phyloP scores from a whole-genome alignment of 2,888 invertebrate species.

The Drosophila eohydei region DNA sequence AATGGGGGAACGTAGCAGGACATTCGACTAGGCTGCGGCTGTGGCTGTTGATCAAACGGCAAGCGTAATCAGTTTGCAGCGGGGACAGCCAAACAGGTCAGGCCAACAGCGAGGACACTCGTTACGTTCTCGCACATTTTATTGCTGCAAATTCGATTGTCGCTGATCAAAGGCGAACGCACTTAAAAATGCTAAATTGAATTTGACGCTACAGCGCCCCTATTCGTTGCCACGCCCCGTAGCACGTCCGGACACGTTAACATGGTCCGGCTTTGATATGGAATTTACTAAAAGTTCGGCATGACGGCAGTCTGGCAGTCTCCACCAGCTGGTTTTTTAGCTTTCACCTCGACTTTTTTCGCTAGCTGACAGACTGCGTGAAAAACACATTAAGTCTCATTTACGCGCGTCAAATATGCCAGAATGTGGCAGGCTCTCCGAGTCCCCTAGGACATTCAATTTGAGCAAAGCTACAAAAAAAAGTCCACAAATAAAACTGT shows the following conservation, averaged over 20 bases:
- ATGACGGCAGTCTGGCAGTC: slow-evolving; percentile 3
- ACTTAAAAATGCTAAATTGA: slow-evolving; percentile 84
- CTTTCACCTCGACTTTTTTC: slow-evolving; percentile 6
- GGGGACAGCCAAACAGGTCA: slow-evolving; percentile 25
- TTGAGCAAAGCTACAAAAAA: slow-evolving; percentile 35
- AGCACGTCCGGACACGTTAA: slow-evolving; percentile 22
- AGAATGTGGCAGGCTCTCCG: slow-evolving; percentile 25
- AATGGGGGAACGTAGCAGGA: slow-evolving; percentile 36
- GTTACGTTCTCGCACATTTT: slow-evolving; percentile 71
- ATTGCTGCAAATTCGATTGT: slow-evolving; percentile 84
- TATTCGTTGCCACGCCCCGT: slow-evolving; percentile 2
- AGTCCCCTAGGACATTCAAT: slow-evolving; percentile 78
- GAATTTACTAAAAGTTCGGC: slow-evolving; percentile 50
- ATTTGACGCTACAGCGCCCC: slow-evolving; percentile 81
- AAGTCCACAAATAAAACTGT: slow-evolving; percentile 11
- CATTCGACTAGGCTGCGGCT: slow-evolving; percentile 39
- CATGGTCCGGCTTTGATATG: slow-evolving; percentile 53
- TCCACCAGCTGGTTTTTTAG: slow-evolving; percentile 19
- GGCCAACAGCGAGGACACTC: slow-evolving; percentile 38
- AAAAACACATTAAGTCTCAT: slow-evolving; percentile 79
- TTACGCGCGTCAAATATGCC: slow-evolving; percentile 73
- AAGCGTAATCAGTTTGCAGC: slow-evolving; percentile 71
- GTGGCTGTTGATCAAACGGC: slow-evolving; percentile 70
- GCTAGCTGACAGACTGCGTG: slow-evolving; percentile 44
- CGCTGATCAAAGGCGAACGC: slow-evolving; percentile 84